These are phyloP conservation scores for Nestor notabilis DNA, from an alignment of 2,113 vertebrate genomes.

Conservation along the genomic window DNA sequence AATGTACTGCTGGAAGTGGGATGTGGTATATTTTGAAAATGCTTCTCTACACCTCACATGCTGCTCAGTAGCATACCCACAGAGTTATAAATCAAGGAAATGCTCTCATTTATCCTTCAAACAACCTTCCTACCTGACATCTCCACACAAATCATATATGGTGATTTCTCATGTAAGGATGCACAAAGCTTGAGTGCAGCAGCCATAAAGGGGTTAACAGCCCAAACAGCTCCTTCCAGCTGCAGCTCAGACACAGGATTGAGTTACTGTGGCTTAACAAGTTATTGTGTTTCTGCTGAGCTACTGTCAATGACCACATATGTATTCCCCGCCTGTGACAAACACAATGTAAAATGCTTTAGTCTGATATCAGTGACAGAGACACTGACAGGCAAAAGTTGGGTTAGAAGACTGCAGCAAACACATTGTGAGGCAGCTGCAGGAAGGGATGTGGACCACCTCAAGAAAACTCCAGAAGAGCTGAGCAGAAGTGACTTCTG, in stretches of 20 bases:
- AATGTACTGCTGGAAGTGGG: background rate
- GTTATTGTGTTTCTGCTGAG: conserved; percentile 65
- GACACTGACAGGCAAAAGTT: conserved; percentile 51
- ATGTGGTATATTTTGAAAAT: background rate
- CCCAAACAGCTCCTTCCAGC: conserved; percentile 41
- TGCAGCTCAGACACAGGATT: conserved; percentile 43
- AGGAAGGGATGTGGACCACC: background rate
- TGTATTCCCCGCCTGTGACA: conserved; percentile 30
- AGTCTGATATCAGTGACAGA: conserved; percentile 44
- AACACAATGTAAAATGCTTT: conserved; percentile 48
- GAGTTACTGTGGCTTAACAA: conserved; percentile 66
- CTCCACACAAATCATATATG: background rate
- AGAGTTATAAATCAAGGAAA: background rate
- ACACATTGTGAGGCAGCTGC: background rate
- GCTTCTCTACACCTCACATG: background rate
- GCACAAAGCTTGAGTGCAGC: background rate
- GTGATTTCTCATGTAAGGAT: background rate
- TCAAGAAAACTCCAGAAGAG: conserved; percentile 1
- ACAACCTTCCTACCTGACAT: background rate
- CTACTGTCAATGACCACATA: conserved; percentile 68
- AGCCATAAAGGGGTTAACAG: conserved; percentile 12
- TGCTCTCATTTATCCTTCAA: background rate
- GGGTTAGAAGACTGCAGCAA: conserved; percentile 10
- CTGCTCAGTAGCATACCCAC: background rate
- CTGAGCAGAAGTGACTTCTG: conserved; percentile 8